Base-by-base conservation (phyloP, 2,113 vertebrate species). In the Halcyon senegalensis region DNA sequence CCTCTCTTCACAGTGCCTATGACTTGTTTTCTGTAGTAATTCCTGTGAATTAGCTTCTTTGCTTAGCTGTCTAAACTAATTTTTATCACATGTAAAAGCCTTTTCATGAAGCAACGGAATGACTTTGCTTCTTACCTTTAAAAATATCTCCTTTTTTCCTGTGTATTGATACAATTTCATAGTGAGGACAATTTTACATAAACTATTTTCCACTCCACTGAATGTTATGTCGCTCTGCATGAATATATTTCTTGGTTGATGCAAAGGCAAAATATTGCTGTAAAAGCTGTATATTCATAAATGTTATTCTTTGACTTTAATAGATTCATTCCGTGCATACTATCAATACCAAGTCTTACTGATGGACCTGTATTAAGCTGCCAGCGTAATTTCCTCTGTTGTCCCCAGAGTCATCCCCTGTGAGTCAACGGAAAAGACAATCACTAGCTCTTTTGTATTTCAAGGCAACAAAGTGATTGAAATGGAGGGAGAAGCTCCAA, bases 161-260 rank as follows among this genome's bases (percentile, higher is more conserved):
- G 31, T 5, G 10, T 82, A 90, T 79, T 93, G 84, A 89, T 94
- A 96, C 80, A 82, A 93, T 92, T 96, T 94, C 94, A 92, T 79
- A 91, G 74, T 37, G 70, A 87, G 87, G 81, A 79, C 92, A 79
- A 76, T 95, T 96, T 97, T 96, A 95, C 94, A 95, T 93, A 96
- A 96, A 94, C 94, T 93, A 92, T 97, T 96, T 96, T 97, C 96
- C 86, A 96, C 94, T 94, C 86, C 92, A 92, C 91, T 92, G 95
- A 94, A 79, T 53, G 37, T 93, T 95, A 79, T 89, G 95, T 89
- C 10, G 5, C 67, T 89, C 44, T 89, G 92, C 74, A 94, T 94
- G 90, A 96, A 96, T 96, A 80, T 92, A 95, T 96, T 97, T 95
- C 84, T 69, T 95, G 94, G 92, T 63, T 91, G 77, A 79, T 82